phyloP scores from a whole-genome alignment of 1,140 invertebrate species.

The Proctacanthus coquilletti region DNA sequence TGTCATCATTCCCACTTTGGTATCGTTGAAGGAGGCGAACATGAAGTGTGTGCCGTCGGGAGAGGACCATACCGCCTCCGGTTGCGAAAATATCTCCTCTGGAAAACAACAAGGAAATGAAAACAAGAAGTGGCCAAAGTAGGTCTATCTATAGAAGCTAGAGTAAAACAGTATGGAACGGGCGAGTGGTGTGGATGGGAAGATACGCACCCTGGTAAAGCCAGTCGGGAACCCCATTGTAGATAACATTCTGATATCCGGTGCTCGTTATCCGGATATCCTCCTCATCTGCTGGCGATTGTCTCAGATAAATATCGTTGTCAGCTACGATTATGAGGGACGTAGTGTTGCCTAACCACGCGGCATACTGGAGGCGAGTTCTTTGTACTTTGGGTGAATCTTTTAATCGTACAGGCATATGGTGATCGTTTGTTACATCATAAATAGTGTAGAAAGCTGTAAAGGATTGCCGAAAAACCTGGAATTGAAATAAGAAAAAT shows the following conservation, averaged over 20 bases:
- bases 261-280: constrained; percentile 53
- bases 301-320: constrained; percentile 75
- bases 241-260: constrained; percentile 56
- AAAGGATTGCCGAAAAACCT: constrained; percentile 67
- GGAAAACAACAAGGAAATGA: constrained; percentile 15
- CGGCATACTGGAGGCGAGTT: constrained; percentile 55
- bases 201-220: constrained; percentile 64
- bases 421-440: constrained; percentile 70
- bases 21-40: constrained; percentile 80
- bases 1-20: constrained; percentile 53
- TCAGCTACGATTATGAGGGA: constrained; percentile 55
- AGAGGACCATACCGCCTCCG: constrained; percentile 73
- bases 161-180: background rate
- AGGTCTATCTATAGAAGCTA: background rate
- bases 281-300: constrained; percentile 46
- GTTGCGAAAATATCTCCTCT: constrained; percentile 60
- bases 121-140: background rate
- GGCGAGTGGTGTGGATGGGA: background rate
- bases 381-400: constrained; percentile 48
- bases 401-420: constrained; percentile 58
- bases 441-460: constrained; percentile 72
- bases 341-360: constrained; percentile 60
- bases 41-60: constrained; percentile 61
- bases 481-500: constrained; percentile 25
- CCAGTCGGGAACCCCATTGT: constrained; percentile 89